Percentiles rank a stretch among this genome's conserved stretches.
These are phyloP conservation scores for Pleuronectes platessa DNA, from an alignment of 2,113 vertebrate species.

Conservation along the genomic window DNA sequence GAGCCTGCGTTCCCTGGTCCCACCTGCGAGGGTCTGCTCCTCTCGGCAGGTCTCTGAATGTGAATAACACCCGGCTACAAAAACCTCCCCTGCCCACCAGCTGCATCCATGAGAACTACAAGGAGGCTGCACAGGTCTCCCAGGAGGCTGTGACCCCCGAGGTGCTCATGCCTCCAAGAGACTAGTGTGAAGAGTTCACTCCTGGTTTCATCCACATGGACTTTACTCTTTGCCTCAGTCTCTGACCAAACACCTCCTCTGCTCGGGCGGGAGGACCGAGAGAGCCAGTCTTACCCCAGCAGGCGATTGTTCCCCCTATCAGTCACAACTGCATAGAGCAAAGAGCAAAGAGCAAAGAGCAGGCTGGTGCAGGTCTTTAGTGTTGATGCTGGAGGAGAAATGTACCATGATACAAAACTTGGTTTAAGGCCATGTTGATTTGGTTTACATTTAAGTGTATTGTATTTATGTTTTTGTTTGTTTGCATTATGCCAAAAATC, in stretches of 20 bases:
- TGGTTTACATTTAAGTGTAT: neutral
- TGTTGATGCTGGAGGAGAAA: constrained; percentile 84
- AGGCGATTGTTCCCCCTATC: constrained; percentile 65
- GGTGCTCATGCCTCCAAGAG: constrained; percentile 84
- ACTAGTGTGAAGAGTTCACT: constrained; percentile 89
- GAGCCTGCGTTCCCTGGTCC: constrained; percentile 84
- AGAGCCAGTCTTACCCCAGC: constrained; percentile 78
- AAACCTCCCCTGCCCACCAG: constrained; percentile 77
- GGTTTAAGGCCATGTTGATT: neutral
- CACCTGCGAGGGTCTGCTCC: constrained; percentile 69
- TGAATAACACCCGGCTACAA: constrained; percentile 83
- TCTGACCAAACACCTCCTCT: constrained; percentile 83
- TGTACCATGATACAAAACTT: neutral
- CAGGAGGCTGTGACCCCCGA: constrained; percentile 85
- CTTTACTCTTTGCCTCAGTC: constrained; percentile 84
- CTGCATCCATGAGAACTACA: constrained; percentile 74
- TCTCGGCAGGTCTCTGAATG: constrained; percentile 6
- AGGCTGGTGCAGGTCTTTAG: constrained; percentile 82
- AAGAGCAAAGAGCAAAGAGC: constrained; percentile 85
- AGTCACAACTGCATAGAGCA: too few relatives aligned
- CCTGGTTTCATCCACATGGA: constrained; percentile 88
- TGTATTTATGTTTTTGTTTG: too few relatives aligned
- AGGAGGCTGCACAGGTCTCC: constrained; percentile 87
- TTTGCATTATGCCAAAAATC: too few relatives aligned
- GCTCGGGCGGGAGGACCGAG: constrained; percentile 61